Evolutionary conservation across 2,888 invertebrate genomes (phyloP), one percentile per base, ranked within the genome.

Genomic region (Megastigmus dorsalis): DNA sequence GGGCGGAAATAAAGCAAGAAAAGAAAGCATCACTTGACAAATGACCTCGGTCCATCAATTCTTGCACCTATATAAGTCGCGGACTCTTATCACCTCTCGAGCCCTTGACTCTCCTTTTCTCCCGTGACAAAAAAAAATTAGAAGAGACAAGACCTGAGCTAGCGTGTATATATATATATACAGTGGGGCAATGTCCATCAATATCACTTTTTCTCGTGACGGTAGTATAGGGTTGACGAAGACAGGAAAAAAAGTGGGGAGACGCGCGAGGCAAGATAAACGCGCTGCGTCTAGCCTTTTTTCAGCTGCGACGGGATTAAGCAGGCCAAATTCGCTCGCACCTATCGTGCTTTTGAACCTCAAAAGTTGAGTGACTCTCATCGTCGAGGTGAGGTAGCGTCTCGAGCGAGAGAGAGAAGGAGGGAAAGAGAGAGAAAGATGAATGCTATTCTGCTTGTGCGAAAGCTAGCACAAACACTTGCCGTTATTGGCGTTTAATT

Each of bases 11-110:
- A 26, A 52, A 71, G 54, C 63, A 52, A 65, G 38, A 66, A 45
- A 33, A 54, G n/a, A n/a, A n/a, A n/a, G 70, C 67, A 59, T 18
- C 20, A 23, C 54, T 76, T 82, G 84, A 84, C 82, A 82, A 84
- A 84, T 80, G 84, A 82, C 81, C 77, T 79, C 80, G 78, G 80
- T 82, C 82, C 80, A 80, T 84, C 84, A 80, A 80, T 82, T 80
- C 77, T 43, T 73, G 74, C 79, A 78, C 81, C 82, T 82, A 84
- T n/a, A n/a, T 82, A 80, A 82, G 80, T 81, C 82, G 79, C 77
- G 77, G 20, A 36, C 30, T 48, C 68, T 68, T 68, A 68, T 68
- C 68, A 20, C 67, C 0, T 3, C 18, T 3, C 18, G 5, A 13
- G 30, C 33, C 66, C n/a, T 3, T n/a, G n/a, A 10, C 54, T 45